A percentile compares a stretch with the other conserved stretches of the same genome.
Conservation (phyloP, 1,140 invertebrate genomes). For the Drosophila arizonae region DNA sequence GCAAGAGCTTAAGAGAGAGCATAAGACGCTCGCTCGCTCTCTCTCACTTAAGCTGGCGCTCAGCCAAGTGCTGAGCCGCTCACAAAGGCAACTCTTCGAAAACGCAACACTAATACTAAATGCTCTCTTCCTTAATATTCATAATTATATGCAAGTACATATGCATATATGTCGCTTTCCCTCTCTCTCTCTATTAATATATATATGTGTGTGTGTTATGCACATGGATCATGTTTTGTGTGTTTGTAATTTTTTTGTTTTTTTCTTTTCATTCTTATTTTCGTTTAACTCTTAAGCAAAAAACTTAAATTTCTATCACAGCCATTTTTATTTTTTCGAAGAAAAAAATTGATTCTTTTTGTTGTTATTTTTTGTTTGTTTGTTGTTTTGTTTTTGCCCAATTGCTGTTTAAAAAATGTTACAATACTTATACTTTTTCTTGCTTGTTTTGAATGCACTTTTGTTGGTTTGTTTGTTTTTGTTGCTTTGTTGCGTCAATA, state of each 20-base stretch:
- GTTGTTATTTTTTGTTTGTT: conserved; percentile 13
- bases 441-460: conserved; percentile 69
- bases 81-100: conserved; percentile 2
- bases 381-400: conserved; percentile 46
- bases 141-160: conserved; percentile 15
- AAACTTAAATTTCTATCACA: conserved; percentile 78
- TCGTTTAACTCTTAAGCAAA: conserved; percentile 53
- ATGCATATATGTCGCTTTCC: conserved; percentile 7
- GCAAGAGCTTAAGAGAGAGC: neutral
- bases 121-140: conserved; percentile 13
- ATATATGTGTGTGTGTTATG: conserved; percentile 29
- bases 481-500: conserved; percentile 61
- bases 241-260: neutral
- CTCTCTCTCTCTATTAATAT: neutral
- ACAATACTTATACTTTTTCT: conserved; percentile 42
- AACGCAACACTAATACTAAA: conserved; percentile 38
- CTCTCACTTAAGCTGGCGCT: conserved; percentile 22
- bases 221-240: conserved; percentile 16
- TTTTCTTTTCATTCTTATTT: conserved; percentile 15
- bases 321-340: conserved; percentile 64
- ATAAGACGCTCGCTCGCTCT: neutral
- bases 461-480: conserved; percentile 42
- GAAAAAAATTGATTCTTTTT: conserved; percentile 53
- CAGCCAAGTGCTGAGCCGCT: neutral
- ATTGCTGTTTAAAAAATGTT: conserved; percentile 56